These are phyloP conservation scores for Pterocles gutturalis DNA, from an alignment of 2,113 vertebrate genomes.

Conservation along the genomic window DNA sequence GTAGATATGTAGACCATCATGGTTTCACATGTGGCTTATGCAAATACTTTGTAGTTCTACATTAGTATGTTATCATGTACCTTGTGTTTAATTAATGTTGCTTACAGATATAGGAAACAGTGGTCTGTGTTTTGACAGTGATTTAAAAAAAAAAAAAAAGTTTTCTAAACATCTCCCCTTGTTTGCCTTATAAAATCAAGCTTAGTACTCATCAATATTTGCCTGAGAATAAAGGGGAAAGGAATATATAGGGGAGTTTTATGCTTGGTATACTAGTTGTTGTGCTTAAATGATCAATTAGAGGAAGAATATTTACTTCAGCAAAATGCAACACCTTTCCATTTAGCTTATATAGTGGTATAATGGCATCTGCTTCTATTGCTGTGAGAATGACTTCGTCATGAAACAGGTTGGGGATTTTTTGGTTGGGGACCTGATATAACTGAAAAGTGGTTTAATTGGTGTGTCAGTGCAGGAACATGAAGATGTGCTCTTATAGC, in stretches of 20 bases:
- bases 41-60: not conserved
- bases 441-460: not conserved
- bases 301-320: not conserved
- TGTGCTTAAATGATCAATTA: not conserved
- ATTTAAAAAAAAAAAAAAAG: not conserved
- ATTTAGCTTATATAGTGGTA: not conserved
- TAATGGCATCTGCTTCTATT: not conserved
- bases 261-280: not conserved
- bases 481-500: not conserved
- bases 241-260: not conserved
- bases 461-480: rapidly evolving
- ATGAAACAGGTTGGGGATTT: not conserved
- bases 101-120: not conserved
- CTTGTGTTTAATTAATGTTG: not conserved
- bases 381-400: not conserved
- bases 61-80: not conserved
- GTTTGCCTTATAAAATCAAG: not conserved
- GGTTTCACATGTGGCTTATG: not conserved
- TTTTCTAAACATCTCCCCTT: not conserved
- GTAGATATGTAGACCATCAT: not conserved
- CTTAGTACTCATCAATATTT: not conserved
- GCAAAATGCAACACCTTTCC: not conserved
- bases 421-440: not conserved
- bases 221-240: not conserved
- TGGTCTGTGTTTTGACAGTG: not conserved